A percentile compares a stretch with the other conserved stretches of the same genome.
These are phyloP conservation scores for Microctenopoma lineatum DNA, from an alignment of 2,797 vertebrate species.

Conservation along the genomic window DNA sequence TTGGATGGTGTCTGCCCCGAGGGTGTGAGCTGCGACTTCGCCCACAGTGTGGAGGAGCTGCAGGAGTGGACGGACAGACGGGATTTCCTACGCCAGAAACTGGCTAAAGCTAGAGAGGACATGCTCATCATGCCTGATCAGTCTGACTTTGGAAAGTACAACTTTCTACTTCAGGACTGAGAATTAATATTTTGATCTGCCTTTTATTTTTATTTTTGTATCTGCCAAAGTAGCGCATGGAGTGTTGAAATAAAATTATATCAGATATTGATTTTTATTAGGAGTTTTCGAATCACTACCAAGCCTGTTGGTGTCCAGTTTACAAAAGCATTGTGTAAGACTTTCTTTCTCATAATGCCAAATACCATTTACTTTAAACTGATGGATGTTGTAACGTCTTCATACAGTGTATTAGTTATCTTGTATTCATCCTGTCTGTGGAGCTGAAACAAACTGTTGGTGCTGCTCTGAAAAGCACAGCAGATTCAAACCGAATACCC, in stretches of 20 bases:
- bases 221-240: conserved; percentile 28
- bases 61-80: conserved; percentile 91
- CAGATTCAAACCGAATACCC: conserved; percentile 2
- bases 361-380: not conserved
- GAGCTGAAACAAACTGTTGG: conserved; percentile 4
- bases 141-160: conserved; percentile 94
- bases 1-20: conserved; percentile 81
- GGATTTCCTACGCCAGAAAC: conserved; percentile 89
- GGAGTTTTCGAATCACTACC: conserved; percentile 7
- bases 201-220: conserved; percentile 12
- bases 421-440: not conserved
- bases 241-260: not conserved
- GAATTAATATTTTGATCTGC: not conserved
- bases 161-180: conserved; percentile 90
- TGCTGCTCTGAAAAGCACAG: conserved; percentile 8
- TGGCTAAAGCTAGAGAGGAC: conserved; percentile 92
- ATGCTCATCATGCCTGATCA: conserved; percentile 91
- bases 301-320: conserved; percentile 5
- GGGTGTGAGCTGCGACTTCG: conserved; percentile 90
- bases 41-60: conserved; percentile 91
- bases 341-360: conserved; percentile 7
- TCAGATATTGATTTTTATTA: not conserved
- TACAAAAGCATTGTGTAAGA: conserved; percentile 9
- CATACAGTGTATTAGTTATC: not conserved
- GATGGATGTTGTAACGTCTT: conserved; percentile 14